phyloP scores from a whole-genome alignment of 1,140 invertebrate species.

The Drosophila hydei region DNA sequence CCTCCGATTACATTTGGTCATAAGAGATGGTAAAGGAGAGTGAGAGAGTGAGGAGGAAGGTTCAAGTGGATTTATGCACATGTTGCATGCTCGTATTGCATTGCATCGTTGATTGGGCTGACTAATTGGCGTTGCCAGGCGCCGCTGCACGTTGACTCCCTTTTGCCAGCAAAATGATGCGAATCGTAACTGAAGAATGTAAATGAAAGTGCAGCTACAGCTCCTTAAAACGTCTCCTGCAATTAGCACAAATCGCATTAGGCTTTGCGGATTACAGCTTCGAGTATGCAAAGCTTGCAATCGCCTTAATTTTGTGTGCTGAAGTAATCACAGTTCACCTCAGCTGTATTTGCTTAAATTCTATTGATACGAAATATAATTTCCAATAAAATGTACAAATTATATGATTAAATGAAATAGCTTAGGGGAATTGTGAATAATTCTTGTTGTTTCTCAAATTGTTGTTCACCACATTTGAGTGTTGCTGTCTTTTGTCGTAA shows the following conservation, averaged over 20 bases:
- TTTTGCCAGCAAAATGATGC: constrained; percentile 24
- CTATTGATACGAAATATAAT: too few relatives aligned
- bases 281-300: too few relatives aligned
- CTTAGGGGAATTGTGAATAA: too few relatives aligned
- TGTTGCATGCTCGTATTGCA: constrained; percentile 51
- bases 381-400: too few relatives aligned
- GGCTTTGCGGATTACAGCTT: neutral
- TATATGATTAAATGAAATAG: too few relatives aligned
- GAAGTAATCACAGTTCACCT: neutral
- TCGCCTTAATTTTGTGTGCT: too few relatives aligned
- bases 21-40: neutral
- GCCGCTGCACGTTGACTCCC: neutral
- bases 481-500: too few relatives aligned
- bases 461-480: too few relatives aligned
- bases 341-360: too few relatives aligned
- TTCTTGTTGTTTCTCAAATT: too few relatives aligned
- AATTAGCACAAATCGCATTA: neutral
- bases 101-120: constrained; percentile 25
- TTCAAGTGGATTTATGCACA: neutral
- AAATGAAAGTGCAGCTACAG: constrained; percentile 35
- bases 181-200: constrained; percentile 1
- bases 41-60: neutral
- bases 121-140: constrained; percentile 58
- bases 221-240: neutral
- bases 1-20: constrained; percentile 30